Base-by-base conservation (phyloP, 2,888 invertebrate species). In the Erebia aethiops region DNA sequence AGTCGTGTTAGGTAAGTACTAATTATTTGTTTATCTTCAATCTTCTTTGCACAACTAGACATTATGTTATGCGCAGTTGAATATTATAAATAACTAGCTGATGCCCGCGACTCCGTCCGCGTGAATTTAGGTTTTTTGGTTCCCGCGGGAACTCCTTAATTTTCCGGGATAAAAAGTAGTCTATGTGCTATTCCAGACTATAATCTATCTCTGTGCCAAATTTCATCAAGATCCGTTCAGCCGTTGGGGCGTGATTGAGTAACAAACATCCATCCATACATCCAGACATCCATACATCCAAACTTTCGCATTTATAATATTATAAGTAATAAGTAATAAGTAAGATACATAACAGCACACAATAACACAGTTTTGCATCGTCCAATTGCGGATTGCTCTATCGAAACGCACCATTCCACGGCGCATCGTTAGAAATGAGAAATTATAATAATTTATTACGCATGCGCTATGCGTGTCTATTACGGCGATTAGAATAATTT, bases 401-500 rank as follows among this genome's bases (percentile, higher is more conserved):
- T 67, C 49, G 58, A 49, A 71, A 71, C 57, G 72, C 67, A 75
- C 71, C 72, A 74, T 70, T 74, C 74, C 68, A 69, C 69, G 73
- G 62, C 65, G 58, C 71, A 71, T 78, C 77, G 77, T 80, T 79
- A 76, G 77, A 78, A 77, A 81, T 76, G 77, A 77, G 77, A 76
- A 74, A 75, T 69, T 70, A 75, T 75, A 71, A 76, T 75, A 71
- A 76, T 75, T 76, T 76, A 75, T 75, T 70, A 67, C 67, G 74
- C 71, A 74, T 75, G 75, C 76, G 71, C 73, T 71, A 73, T 75
- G 73, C 73, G 75, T 72, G 74, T 75, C 73, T 75, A 75, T 75
- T 75, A 72, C 67, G 70, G 67, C 71, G 76, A 77, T 77, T 77
- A 76, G 69, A 76, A 75, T 77, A 76, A 77, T 77, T 76, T 76